Evolutionary conservation across 1,140 invertebrate genomes (phyloP).

Genomic region (Ips typographus): DNA sequence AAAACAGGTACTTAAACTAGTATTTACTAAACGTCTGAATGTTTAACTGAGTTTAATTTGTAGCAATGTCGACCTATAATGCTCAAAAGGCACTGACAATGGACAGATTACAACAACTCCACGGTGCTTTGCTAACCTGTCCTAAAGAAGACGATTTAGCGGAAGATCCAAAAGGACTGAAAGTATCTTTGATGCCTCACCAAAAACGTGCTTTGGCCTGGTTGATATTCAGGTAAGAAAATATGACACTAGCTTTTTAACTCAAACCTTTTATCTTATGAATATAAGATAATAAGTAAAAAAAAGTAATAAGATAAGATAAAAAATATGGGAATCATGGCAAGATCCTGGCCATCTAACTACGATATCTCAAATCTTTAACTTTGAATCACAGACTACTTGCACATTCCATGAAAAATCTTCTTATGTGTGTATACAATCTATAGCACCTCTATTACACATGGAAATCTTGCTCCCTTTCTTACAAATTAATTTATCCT

Average conservation of each 20-base stretch:
- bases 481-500: no score
- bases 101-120: constrained; percentile 71
- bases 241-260: neutral
- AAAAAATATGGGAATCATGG: no score
- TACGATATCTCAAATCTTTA: no score
- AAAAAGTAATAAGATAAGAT: no score
- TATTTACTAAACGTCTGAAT: neutral
- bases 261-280: neutral
- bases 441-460: no score
- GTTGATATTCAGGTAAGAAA: constrained; percentile 83
- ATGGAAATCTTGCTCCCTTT: no score
- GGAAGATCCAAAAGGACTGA: constrained; percentile 65
- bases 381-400: no score
- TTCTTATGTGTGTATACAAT: no score
- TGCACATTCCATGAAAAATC: no score
- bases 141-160: constrained; percentile 62
- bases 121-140: constrained; percentile 67
- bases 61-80: constrained; percentile 62
- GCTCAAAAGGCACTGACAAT: constrained; percentile 66
- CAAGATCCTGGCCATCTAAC: no score
- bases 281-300: no score
- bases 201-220: constrained; percentile 86
- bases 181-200: constrained; percentile 76
- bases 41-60: constrained; percentile 24
- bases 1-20: constrained; percentile 47